Evolutionary conservation across 2,888 invertebrate species (phyloP).

Genomic region (Hylaea fasciaria): DNA sequence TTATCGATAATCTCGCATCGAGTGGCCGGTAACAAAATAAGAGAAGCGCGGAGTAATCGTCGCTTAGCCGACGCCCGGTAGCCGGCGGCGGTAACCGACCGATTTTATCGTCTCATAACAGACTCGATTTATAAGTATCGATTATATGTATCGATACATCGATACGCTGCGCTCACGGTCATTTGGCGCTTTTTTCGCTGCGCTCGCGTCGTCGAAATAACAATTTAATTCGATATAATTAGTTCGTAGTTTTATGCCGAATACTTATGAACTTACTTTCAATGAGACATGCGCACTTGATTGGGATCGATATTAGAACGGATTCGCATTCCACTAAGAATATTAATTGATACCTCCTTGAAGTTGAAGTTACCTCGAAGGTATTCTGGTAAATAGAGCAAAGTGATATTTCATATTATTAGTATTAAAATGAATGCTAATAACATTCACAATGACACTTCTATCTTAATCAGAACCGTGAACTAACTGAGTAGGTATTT

Average conservation of each 20-base stretch:
- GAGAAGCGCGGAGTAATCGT: slow-evolving; percentile 79
- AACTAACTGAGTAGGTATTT: no score
- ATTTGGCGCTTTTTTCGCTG: slow-evolving; percentile 73
- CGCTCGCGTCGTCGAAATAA: slow-evolving; percentile 56
- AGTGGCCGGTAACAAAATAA: slow-evolving; percentile 74
- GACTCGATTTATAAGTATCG: slow-evolving; percentile 84
- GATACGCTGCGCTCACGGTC: slow-evolving; percentile 78
- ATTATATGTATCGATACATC: slow-evolving; percentile 81
- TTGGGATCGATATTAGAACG: slow-evolving; percentile 22
- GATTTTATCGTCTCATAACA: slow-evolving; percentile 84
- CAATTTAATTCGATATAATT: slow-evolving; percentile 62
- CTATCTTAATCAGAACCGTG: no score
- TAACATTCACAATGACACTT: no score
- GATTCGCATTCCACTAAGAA: slow-evolving; percentile 30
- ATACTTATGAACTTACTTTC: slow-evolving; percentile 21
- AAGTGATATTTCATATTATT: no score
- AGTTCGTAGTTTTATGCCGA: slow-evolving; percentile 50
- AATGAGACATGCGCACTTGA: slow-evolving; percentile 17
- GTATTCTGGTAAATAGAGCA: background rate
- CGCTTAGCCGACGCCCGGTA: slow-evolving; percentile 83
- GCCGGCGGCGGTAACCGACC: slow-evolving; percentile 78
- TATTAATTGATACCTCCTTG: slow-evolving; percentile 24
- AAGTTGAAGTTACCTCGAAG: slow-evolving; percentile 1
- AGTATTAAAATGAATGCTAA: no score
- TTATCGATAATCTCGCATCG: slow-evolving; percentile 84